phyloP scores from a whole-genome alignment of 2,888 invertebrate genomes.

The Invenusta paracnida region DNA sequence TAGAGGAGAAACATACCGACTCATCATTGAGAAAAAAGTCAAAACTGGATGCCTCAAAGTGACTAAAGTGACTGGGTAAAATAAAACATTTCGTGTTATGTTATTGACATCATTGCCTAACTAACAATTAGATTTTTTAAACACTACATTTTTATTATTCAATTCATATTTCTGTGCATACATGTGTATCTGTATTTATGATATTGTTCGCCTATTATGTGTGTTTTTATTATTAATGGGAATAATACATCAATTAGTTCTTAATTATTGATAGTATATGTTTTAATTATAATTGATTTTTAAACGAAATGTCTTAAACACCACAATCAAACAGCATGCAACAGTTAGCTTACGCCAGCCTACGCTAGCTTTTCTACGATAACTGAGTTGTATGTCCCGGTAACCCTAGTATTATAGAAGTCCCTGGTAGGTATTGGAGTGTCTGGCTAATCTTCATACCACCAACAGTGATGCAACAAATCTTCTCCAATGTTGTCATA shows the following conservation, averaged over 20 bases:
- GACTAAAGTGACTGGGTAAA: background rate
- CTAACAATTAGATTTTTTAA: background rate
- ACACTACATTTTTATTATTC: background rate
- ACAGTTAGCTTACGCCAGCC: conserved; percentile 26
- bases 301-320: background rate
- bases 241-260: background rate
- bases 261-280: background rate
- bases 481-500: background rate
- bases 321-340: conserved; percentile 20
- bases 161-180: background rate
- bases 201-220: background rate
- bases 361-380: conserved; percentile 16
- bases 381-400: conserved; percentile 25
- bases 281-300: background rate
- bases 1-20: background rate
- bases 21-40: background rate
- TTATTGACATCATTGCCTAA: background rate
- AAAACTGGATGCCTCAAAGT: background rate
- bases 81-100: background rate
- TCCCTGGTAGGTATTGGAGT: background rate
- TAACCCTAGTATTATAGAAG: conserved; percentile 29
- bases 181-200: background rate
- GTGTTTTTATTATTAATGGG: background rate
- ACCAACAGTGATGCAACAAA: background rate
- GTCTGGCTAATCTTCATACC: background rate